Evolutionary conservation across 2,888 invertebrate species (phyloP), one percentile per base, ranked within the genome.

Genomic region (Drosophila suboccidentalis): DNA sequence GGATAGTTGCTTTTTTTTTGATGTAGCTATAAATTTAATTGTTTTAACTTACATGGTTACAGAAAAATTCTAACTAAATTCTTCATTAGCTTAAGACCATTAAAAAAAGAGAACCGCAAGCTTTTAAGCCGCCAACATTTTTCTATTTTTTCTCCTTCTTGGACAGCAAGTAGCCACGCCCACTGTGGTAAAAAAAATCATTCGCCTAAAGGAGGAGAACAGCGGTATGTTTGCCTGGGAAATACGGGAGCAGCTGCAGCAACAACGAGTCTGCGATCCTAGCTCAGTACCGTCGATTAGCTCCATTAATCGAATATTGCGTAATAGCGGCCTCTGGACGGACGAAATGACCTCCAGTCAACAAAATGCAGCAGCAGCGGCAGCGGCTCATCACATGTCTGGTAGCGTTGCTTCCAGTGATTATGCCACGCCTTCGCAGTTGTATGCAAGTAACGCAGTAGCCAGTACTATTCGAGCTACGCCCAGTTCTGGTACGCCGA

Each of bases 211-310:
- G 92, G 97, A 97, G 91, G 98, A 98, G 92, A 98, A 98, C 93
- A 98, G 98, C 0, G 97, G 97, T 5, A 97, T 98, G 95, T 98
- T 98, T 92, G 98, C 98, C 10, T 98, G 98, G 98, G 98, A 98
- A 94, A 98, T 98, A 77, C 94, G 98, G 0, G 97, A 98, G 92
- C 95, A 97, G 86, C 94, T 98, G 75, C 95, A 98, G 60, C 95
- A 97, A 49, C 98, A 98, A 89, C 95, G 98, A 64, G 96, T 98
- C 79, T 98, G 98, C 90, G 98, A 98, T 92, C 96, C 97, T 0
- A 96, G 96, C 92, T 96, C 96, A 71, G 97, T 98, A 82, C 98
- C 98, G 1, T 98, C 98, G 9, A 98, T 98, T 82, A 98, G 98
- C 72, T 98, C 98, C 1, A 98, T 98, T 65, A 98, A 98, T 93